Percentiles rank a stretch among this genome's conserved stretches.
phyloP scores from a whole-genome alignment of 2,113 vertebrate genomes.

The Danionella cerebrum region DNA sequence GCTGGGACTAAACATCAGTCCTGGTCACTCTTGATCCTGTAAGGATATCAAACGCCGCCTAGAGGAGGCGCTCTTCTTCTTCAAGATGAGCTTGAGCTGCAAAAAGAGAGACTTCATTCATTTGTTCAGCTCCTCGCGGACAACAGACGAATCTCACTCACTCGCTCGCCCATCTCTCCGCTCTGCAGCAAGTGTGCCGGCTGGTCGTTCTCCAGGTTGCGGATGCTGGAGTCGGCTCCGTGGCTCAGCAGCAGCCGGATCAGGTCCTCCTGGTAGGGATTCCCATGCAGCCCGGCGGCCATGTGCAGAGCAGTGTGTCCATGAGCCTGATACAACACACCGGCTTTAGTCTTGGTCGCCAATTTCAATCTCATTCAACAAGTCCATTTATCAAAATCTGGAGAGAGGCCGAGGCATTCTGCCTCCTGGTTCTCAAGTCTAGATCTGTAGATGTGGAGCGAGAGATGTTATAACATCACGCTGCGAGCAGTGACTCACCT shows the following conservation, averaged over 20 bases:
- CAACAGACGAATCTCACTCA: constrained; percentile 39
- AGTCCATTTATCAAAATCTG: too few relatives aligned
- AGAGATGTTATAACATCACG: too few relatives aligned
- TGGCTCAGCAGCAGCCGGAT: constrained; percentile 68
- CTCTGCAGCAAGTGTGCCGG: constrained; percentile 77
- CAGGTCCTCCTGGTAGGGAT: constrained; percentile 69
- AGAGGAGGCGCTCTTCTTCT: constrained; percentile 69
- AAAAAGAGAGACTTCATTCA: neutral
- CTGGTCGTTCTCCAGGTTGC: constrained; percentile 86
- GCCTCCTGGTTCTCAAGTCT: too few relatives aligned
- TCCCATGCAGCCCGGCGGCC: constrained; percentile 78
- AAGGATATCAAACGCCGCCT: constrained; percentile 68
- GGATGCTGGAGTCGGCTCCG: constrained; percentile 77
- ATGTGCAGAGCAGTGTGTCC: constrained; percentile 89
- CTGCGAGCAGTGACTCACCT: constrained; percentile 55
- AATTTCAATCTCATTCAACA: too few relatives aligned
- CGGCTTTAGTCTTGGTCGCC: too few relatives aligned
- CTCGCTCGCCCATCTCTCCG: constrained; percentile 70
- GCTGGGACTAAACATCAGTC: constrained; percentile 60
- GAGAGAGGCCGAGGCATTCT: too few relatives aligned
- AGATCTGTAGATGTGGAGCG: too few relatives aligned
- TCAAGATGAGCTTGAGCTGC: constrained; percentile 81
- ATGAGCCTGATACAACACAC: constrained; percentile 69
- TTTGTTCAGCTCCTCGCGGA: neutral
- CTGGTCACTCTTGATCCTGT: constrained; percentile 67